Evolutionary conservation across 2,888 invertebrate species (phyloP), one percentile per base, ranked within the genome.

Genomic region (Lutraria lutraria): DNA sequence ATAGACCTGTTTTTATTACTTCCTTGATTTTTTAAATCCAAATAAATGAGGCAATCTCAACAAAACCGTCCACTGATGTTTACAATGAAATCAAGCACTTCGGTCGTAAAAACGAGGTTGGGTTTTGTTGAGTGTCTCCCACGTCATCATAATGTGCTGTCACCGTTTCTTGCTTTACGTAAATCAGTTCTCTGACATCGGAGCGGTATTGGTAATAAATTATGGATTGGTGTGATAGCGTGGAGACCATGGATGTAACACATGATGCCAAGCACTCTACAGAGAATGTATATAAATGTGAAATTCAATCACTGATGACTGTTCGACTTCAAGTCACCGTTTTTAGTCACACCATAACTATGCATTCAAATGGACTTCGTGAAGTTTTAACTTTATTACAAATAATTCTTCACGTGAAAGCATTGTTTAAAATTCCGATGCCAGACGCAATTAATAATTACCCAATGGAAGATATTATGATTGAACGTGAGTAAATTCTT

Each of bases 361-460:
- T 84, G 83, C 83, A 84, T 52, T 25, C 72, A 16, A 34, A 72
- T 72, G 72, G 68, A 84, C 83, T 84, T 34, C 72, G n/a, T 68
- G 83, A 12, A 31, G 29, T 68, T 63, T 25, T 84, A 34, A 34
- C 63, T 83, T 83, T 54, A 63, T 83, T 56, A 10, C 34, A 63
- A 60, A 60, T 83, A 34, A 29, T 60, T 60, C 19, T 19, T 10
- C 21, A 63, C 34, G 83, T 63, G 25, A 72, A 43, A 25, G 83
- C 72, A 53, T 68, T 72, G 21, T 63, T 54, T 63, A 83, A 31
- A 63, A 63, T 83, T 83, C 43, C 63, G 31, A 63, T 60, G 34
- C 56, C 16, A 34, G 63, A 34, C 34, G n/a, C 54, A 19, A 54
- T 81, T 54, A 15, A 25, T 63, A 31, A 83, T 29, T 21, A 3